A percentile compares a stretch with the other conserved stretches of the same genome.
These are phyloP conservation scores for Psilopsiagon aurifrons DNA, from an alignment of 2,113 vertebrate genomes.

Conservation along the genomic window DNA sequence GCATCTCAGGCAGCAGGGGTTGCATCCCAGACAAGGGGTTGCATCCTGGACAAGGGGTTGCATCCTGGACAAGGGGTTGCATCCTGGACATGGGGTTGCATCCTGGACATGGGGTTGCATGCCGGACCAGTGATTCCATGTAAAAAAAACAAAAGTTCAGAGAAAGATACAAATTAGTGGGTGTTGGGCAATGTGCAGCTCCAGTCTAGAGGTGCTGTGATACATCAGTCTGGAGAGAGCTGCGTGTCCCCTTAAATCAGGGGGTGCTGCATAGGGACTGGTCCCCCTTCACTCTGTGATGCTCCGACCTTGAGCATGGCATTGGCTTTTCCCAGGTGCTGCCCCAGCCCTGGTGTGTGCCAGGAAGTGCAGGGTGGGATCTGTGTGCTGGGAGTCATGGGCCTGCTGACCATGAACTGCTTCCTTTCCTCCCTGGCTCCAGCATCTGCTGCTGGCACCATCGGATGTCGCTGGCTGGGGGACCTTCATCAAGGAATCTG, in stretches of 20 bases:
- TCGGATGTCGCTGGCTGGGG: constrained; percentile 98
- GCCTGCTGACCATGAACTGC: background rate
- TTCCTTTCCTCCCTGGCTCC: background rate
- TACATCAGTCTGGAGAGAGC: background rate
- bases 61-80: too few species aligned
- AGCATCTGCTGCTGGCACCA: constrained; percentile 94
- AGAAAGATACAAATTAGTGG: background rate
- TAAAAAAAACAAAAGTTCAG: background rate
- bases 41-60: too few species aligned
- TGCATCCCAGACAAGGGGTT: too few species aligned
- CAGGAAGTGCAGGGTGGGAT: background rate
- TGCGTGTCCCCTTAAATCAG: background rate
- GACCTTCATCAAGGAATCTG: constrained; percentile 97
- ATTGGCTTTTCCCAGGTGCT: background rate
- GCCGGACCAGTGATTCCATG: background rate
- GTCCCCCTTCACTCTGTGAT: background rate
- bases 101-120: too few species aligned
- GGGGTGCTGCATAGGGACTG: background rate
- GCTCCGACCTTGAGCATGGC: accelerated
- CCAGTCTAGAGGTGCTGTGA: background rate
- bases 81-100: too few species aligned
- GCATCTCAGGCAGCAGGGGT: too few species aligned
- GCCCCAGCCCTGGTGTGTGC: accelerated
- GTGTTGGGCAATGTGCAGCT: background rate
- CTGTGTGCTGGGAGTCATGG: background rate